phyloP scores from a whole-genome alignment of 2,888 invertebrate genomes.

The Apamea sordens region DNA sequence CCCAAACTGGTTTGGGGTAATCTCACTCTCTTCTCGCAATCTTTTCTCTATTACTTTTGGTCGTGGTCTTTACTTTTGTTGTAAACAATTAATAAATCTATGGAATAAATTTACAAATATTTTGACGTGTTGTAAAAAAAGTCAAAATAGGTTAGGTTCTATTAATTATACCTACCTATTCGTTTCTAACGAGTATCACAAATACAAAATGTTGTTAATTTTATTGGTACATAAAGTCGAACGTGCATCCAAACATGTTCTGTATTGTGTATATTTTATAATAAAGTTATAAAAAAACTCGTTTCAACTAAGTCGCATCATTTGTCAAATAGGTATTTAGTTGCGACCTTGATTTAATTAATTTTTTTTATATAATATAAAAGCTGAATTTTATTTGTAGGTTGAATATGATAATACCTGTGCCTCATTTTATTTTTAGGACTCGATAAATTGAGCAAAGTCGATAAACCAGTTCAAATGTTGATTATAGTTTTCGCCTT shows the following conservation, averaged over 20 bases:
- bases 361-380: background rate
- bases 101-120: no score
- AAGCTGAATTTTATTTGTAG: background rate
- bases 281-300: background rate
- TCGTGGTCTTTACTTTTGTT: no score
- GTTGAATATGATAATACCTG: background rate
- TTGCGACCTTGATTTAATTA: conserved; percentile 5
- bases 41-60: no score
- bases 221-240: background rate
- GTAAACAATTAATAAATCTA: no score
- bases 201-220: background rate
- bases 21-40: no score
- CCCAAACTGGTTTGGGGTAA: no score
- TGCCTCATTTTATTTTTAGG: background rate
- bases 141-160: no score
- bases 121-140: background rate
- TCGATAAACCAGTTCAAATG: conserved; percentile 38
- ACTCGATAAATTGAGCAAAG: background rate
- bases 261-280: background rate
- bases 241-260: conserved; percentile 7
- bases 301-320: background rate
- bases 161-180: background rate
- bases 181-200: background rate
- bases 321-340: background rate
- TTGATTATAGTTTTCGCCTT: conserved; percentile 40